These are phyloP conservation scores for Bradypodion pumilum DNA, from an alignment of 2,797 vertebrate genomes.

Conservation along the genomic window DNA sequence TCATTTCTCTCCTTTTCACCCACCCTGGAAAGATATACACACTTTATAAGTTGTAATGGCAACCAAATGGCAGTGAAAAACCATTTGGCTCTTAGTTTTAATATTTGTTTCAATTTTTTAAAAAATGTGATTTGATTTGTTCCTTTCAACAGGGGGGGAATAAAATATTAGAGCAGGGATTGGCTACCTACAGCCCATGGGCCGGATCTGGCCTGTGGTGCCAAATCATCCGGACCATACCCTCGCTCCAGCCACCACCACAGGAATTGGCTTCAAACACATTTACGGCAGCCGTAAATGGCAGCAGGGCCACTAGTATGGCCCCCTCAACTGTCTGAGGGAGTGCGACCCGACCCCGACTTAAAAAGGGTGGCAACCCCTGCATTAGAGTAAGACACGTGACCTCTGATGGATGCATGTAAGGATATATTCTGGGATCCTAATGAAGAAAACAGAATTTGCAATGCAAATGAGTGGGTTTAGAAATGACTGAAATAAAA, in stretches of 20 bases:
- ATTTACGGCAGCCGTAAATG: too few species aligned
- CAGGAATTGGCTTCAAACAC: too few species aligned
- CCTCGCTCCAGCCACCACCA: too few species aligned
- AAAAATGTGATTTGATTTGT: neutral
- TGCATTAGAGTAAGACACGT: neutral
- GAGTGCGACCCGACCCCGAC: too few species aligned
- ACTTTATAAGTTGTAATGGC: conserved; percentile 4
- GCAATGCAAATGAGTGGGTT: neutral
- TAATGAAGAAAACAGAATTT: conserved; percentile 1
- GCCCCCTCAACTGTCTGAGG: too few species aligned
- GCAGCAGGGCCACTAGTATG: too few species aligned
- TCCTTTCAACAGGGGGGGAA: neutral
- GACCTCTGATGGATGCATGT: neutral
- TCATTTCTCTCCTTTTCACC: neutral
- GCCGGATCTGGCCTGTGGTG: too few species aligned
- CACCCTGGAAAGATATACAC: neutral
- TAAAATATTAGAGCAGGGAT: too few species aligned
- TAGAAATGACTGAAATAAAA: neutral
- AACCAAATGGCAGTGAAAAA: neutral
- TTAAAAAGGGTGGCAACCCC: too few species aligned
- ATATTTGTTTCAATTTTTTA: neutral
- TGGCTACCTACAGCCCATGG: too few species aligned
- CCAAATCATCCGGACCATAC: too few species aligned
- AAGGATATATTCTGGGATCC: neutral
- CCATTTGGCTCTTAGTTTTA: neutral